phyloP scores from a whole-genome alignment of 2,888 invertebrate species.

The Cinara cedri region DNA sequence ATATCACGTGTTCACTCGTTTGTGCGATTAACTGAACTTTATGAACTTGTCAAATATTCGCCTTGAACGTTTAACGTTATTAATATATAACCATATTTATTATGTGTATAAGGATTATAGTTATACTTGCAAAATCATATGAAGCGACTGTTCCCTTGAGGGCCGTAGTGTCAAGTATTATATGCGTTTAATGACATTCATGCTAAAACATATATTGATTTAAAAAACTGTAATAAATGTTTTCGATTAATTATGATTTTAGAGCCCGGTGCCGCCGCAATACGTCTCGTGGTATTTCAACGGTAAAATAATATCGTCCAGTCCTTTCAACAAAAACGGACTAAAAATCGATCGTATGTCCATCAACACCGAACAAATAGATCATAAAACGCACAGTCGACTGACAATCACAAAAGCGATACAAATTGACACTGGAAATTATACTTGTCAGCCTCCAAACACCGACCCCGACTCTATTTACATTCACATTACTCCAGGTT shows the following conservation, averaged over 20 bases:
- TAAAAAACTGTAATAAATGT: too few relatives aligned
- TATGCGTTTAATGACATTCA: too few relatives aligned
- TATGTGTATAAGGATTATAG: too few relatives aligned
- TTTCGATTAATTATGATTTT: constrained; percentile 63
- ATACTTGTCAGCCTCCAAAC: constrained; percentile 88
- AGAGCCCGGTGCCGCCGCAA: constrained; percentile 91
- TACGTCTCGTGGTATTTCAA: constrained; percentile 96
- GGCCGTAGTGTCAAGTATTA: too few relatives aligned
- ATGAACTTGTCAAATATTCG: constrained; percentile 14
- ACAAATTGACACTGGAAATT: constrained; percentile 87
- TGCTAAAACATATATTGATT: too few relatives aligned
- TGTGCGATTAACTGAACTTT: neutral
- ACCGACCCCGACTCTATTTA: constrained; percentile 87
- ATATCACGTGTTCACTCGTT: constrained; percentile 4
- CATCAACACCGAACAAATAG: constrained; percentile 79
- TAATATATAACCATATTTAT: neutral
- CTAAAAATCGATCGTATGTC: constrained; percentile 75
- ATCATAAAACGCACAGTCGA: constrained; percentile 82
- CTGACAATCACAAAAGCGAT: constrained; percentile 83
- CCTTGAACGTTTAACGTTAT: too few relatives aligned
- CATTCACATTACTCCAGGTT: constrained; percentile 90
- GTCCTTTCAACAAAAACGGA: constrained; percentile 74
- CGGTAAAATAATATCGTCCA: constrained; percentile 77
- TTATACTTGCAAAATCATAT: too few relatives aligned
- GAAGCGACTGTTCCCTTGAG: too few relatives aligned